Percentiles rank a stretch among this genome's conserved stretches.
Evolutionary conservation across 2,113 vertebrate species (phyloP).

Genomic region (Pterocles burchelli): DNA sequence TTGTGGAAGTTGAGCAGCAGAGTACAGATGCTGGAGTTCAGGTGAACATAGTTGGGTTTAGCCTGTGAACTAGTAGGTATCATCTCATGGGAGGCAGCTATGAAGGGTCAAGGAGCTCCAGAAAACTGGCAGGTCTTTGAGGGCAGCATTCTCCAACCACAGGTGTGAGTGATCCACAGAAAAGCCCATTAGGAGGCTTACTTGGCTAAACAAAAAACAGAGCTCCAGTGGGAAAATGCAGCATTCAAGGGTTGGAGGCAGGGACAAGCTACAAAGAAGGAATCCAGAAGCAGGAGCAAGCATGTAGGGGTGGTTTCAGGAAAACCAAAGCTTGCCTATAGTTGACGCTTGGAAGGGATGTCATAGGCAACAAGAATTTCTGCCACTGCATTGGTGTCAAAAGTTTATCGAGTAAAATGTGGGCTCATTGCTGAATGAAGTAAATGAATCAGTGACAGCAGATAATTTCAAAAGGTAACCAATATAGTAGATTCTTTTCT

Average conservation of each 20-base stretch:
- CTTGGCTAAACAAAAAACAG: background rate
- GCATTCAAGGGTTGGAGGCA: background rate
- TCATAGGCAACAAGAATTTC: background rate
- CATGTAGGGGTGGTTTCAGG: background rate
- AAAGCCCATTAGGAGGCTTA: background rate
- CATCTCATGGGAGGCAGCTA: background rate
- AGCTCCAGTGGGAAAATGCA: background rate
- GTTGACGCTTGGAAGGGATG: background rate
- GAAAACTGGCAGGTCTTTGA: background rate
- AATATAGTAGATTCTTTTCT: background rate
- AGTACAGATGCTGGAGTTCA: background rate
- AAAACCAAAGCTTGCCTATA: background rate
- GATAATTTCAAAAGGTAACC: background rate
- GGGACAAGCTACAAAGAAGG: background rate
- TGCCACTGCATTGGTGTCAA: background rate
- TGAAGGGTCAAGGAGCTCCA: background rate
- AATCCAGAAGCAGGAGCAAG: background rate
- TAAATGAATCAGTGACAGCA: background rate
- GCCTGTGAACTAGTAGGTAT: background rate
- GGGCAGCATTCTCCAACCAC: background rate
- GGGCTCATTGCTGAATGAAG: background rate
- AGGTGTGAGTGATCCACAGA: background rate
- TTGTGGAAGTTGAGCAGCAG: background rate
- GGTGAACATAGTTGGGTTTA: background rate
- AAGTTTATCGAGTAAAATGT: rapidly evolving